These are phyloP conservation scores for Drosophila prolongata DNA, from an alignment of 2,888 invertebrate genomes.

Conservation along the genomic window DNA sequence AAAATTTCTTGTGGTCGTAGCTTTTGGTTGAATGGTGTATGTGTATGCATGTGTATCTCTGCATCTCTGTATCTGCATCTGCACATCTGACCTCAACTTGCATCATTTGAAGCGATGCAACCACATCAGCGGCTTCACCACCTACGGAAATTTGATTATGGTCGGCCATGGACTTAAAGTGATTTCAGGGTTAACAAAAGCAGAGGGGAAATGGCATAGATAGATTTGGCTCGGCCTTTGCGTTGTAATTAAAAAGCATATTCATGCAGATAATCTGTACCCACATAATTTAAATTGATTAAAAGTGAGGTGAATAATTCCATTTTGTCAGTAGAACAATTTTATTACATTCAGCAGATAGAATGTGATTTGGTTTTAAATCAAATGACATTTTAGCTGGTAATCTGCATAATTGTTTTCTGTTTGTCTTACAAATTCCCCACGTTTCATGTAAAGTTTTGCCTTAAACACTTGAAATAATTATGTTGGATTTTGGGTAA, in stretches of 20 bases:
- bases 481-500: too few relatives aligned
- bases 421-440: too few relatives aligned
- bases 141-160: conserved; percentile 44
- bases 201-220: conserved; percentile 4
- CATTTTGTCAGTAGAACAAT: too few relatives aligned
- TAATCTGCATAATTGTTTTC: too few relatives aligned
- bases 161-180: conserved; percentile 43
- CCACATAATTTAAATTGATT: too few relatives aligned
- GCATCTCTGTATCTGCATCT: conserved; percentile 44
- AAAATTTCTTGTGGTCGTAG: conserved; percentile 53
- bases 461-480: too few relatives aligned
- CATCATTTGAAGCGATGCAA: conserved; percentile 41
- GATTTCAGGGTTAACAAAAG: conserved; percentile 32
- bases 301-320: too few relatives aligned
- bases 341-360: too few relatives aligned
- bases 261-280: not conserved
- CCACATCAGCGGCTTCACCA: not conserved
- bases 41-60: conserved; percentile 20
- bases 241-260: not conserved
- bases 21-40: conserved; percentile 19
- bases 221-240: conserved; percentile 11
- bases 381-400: too few relatives aligned
- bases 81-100: conserved; percentile 66
- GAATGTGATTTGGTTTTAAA: too few relatives aligned
- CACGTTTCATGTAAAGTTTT: too few relatives aligned